Percentiles rank a stretch among this genome's conserved stretches.
Conservation (phyloP, 2,113 vertebrate species). For the Otus sunia region DNA sequence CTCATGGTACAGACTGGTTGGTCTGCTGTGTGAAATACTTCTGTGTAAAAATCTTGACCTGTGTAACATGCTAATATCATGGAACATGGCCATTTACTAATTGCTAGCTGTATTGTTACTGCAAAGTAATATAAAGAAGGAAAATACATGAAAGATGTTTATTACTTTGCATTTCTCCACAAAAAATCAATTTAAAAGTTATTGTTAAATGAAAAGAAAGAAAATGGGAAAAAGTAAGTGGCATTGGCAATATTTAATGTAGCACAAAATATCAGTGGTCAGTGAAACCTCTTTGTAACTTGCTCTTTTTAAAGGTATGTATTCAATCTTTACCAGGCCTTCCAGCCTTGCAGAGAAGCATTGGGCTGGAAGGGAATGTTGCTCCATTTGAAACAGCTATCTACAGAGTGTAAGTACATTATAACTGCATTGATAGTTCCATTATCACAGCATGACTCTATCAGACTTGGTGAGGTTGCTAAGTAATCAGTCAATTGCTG, state of each 20-base stretch:
- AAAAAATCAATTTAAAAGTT: background rate
- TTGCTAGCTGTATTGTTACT: background rate
- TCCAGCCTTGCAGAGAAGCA: conserved; percentile 32
- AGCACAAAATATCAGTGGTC: background rate
- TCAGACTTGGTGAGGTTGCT: conserved; percentile 37
- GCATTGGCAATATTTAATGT: background rate
- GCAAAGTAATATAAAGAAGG: background rate
- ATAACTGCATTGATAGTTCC: conserved; percentile 66
- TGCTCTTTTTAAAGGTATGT: background rate
- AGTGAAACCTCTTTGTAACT: conserved; percentile 24
- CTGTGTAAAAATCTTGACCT: background rate
- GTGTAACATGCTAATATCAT: background rate
- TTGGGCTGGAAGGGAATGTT: conserved; percentile 49
- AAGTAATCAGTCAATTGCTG: conserved; percentile 72
- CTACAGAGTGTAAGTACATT: conserved; percentile 48
- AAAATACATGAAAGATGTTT: background rate
- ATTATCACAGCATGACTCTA: conserved; percentile 72
- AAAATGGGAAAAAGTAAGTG: background rate
- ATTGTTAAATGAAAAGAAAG: background rate
- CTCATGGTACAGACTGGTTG: background rate
- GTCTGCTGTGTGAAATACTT: background rate
- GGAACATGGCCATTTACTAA: background rate
- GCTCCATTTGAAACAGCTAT: conserved; percentile 45
- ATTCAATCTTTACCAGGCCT: conserved; percentile 35
- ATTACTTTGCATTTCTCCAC: background rate